Percentiles rank a stretch among this genome's conserved stretches.
Evolutionary conservation across 2,113 vertebrate genomes (phyloP).

Genomic region (Megaceryle torquata): DNA sequence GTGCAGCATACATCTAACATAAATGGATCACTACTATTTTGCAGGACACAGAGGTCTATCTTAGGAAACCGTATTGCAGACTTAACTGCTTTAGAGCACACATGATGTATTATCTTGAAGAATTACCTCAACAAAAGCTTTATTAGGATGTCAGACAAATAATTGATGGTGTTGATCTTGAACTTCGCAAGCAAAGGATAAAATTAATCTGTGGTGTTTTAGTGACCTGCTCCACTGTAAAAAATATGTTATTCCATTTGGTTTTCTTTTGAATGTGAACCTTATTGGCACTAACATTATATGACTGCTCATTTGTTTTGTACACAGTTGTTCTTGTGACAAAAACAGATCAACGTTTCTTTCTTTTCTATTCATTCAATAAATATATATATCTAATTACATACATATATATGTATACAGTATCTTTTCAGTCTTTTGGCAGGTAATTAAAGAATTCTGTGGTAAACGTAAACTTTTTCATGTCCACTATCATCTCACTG

Average conservation of each 20-base stretch:
- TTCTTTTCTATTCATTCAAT: not conserved
- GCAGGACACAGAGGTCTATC: not conserved
- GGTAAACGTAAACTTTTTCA: not conserved
- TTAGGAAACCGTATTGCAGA: not conserved
- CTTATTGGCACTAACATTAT: not conserved
- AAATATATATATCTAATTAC: not conserved
- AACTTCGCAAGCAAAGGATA: not conserved
- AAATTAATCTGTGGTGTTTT: not conserved
- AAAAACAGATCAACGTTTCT: not conserved
- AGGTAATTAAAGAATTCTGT: not conserved
- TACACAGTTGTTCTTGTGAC: not conserved
- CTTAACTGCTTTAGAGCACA: not conserved
- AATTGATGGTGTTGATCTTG: not conserved
- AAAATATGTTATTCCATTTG: not conserved
- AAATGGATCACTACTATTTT: not conserved
- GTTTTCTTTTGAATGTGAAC: not conserved
- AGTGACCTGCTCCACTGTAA: not conserved
- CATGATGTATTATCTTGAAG: not conserved
- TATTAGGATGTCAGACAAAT: not conserved
- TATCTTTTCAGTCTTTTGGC: not conserved
- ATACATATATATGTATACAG: not conserved
- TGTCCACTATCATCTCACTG: not conserved
- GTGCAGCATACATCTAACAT: not conserved
- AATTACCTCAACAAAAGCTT: not conserved
- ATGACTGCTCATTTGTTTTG: not conserved